Base-by-base conservation (phyloP, 2,113 vertebrate species). In the Macquaria ambigua region DNA sequence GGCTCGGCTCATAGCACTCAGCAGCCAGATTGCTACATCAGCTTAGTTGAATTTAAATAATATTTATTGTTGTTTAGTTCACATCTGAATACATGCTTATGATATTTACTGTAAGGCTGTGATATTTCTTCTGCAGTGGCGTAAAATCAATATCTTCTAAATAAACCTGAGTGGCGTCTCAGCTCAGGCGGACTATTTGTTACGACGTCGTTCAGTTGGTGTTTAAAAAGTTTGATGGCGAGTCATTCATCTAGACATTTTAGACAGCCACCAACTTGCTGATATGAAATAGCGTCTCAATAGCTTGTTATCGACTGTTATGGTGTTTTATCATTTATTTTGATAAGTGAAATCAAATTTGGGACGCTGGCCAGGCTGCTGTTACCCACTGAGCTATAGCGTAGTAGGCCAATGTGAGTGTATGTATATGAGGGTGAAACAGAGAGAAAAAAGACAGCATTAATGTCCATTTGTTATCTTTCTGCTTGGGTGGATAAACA, bases 121-220 rank as follows among this genome's bases (percentile, higher is more conserved):
- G 75, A 89, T 95, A 93, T 93, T 93, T 95, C 84, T 91, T 71
- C 77, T 11, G 66, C 34, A 0, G 63, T 82, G 93, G 72, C 89
- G 8, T 79, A 89, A 94, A 95, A 94, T 95, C 94, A 74, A 95
- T 94, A 85, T 66, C 81, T 88, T 93, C 82, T 87, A 90, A 93
- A 95, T 94, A 92, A 95, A 92, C 89, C 88, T 92, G 90, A 94
- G 93, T 94, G 92, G 91, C 80, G 80, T 86, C 90, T 85, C 55
- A 52, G 87, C 83, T 66, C 48, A 25, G 77, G 77, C 68, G 50
- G 63, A 34, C 62, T 50, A 52, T 93, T 93, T 91, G 87, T 92
- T 81, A 85, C 85, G 10, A 52, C 34, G 72, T 70, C 67, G 80
- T 89, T 90, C 61, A 31, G 70, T 70, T 8, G 76, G 91, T 83